These are phyloP conservation scores for Peromyscus melanophrys DNA, from an alignment of 2,797 vertebrate species.

Conservation along the genomic window DNA sequence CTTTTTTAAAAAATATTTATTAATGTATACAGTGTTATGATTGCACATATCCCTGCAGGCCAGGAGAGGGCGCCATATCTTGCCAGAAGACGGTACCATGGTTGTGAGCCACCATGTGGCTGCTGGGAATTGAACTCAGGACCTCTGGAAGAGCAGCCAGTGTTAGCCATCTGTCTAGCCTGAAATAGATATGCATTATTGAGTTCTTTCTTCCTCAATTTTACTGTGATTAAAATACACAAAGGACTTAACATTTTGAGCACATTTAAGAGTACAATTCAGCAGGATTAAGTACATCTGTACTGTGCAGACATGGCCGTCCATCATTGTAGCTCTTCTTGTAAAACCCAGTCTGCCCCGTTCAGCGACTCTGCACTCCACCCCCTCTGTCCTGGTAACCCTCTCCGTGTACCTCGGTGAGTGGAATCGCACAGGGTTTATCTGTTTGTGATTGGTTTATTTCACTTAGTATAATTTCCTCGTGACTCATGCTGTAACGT, in stretches of 20 bases:
- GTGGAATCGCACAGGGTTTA: neutral
- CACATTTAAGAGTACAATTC: too few relatives aligned
- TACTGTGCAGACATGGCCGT: too few relatives aligned
- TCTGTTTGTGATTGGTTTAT: neutral
- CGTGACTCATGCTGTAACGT: neutral
- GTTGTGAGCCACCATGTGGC: too few relatives aligned
- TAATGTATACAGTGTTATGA: too few relatives aligned
- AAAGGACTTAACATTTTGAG: neutral
- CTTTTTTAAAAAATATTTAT: too few relatives aligned
- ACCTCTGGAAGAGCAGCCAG: too few relatives aligned
- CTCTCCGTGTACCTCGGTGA: neutral
- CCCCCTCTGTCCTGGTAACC: neutral
- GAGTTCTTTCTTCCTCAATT: neutral
- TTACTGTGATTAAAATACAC: neutral
- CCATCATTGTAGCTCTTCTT: neutral
- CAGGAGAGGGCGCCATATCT: too few relatives aligned
- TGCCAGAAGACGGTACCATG: too few relatives aligned
- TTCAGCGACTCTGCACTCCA: fast-evolving
- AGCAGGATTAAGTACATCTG: neutral
- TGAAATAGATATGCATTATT: neutral
- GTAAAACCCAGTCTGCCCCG: neutral
- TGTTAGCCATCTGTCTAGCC: too few relatives aligned
- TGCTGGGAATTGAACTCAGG: too few relatives aligned
- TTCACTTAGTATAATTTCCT: neutral
- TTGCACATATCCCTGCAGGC: too few relatives aligned